Conservation (phyloP, 2,888 invertebrate species). For the Platycheirus albimanus region DNA sequence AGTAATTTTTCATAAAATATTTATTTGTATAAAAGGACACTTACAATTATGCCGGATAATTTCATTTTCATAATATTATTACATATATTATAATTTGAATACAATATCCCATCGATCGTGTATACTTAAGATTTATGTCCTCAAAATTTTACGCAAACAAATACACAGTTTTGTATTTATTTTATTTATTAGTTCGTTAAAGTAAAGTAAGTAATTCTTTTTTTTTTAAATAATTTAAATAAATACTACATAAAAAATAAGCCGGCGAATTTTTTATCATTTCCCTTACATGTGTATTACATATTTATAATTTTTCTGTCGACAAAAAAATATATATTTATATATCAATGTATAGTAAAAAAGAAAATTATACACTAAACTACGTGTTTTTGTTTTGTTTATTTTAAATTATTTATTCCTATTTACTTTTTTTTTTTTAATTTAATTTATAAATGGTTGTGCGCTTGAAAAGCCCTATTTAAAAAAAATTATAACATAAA, state of each 20-base stretch:
- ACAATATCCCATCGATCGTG: slow-evolving; percentile 65
- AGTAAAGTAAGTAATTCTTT: slow-evolving; percentile 50
- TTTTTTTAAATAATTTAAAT: slow-evolving; percentile 68
- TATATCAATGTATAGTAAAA: slow-evolving; percentile 49
- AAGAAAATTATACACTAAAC: slow-evolving; percentile 56
- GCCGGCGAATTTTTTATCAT: slow-evolving; percentile 59
- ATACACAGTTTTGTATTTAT: slow-evolving; percentile 43
- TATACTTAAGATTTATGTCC: slow-evolving; percentile 71
- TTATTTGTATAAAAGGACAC: slow-evolving; percentile 75
- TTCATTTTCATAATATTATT: slow-evolving; percentile 70
- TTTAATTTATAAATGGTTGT: slow-evolving; percentile 44
- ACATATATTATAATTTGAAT: slow-evolving; percentile 70
- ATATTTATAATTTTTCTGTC: slow-evolving; percentile 35
- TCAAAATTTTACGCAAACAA: slow-evolving; percentile 61
- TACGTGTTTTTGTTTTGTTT: slow-evolving; percentile 19
- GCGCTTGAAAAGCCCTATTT: slow-evolving; percentile 47
- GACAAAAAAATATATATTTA: slow-evolving; percentile 55
- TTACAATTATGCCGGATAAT: slow-evolving; percentile 74
- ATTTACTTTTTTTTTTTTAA: slow-evolving; percentile 33
- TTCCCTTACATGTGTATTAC: no score
- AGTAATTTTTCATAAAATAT: slow-evolving; percentile 72
- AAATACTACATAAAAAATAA: slow-evolving; percentile 66
- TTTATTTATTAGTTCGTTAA: slow-evolving; percentile 26
- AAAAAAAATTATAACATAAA: slow-evolving; percentile 45
- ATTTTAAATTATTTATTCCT: slow-evolving; percentile 42